Conservation (phyloP, 2,797 vertebrate genomes). For the Okamejei kenojei region DNA sequence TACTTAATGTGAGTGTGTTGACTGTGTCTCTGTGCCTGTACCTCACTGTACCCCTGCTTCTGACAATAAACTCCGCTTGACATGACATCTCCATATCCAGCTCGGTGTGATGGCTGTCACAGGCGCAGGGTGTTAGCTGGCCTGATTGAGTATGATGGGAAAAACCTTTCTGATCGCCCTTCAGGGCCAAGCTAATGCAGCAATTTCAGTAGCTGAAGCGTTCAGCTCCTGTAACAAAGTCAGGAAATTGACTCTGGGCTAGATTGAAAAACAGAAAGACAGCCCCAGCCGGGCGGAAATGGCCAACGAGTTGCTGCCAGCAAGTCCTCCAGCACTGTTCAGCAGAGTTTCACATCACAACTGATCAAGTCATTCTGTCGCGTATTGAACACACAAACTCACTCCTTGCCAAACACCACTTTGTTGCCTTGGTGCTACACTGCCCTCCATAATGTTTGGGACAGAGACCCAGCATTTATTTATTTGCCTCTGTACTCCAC, state of each 20-base stretch:
- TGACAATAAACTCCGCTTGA: constrained; percentile 38
- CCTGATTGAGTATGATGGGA: neutral
- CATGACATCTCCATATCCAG: neutral
- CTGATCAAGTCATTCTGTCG: neutral
- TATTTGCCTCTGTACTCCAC: too few species aligned
- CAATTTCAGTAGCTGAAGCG: constrained; percentile 3
- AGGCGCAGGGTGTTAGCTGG: neutral
- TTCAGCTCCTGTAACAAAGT: neutral
- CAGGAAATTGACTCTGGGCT: neutral
- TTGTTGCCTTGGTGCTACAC: neutral
- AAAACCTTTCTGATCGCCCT: neutral
- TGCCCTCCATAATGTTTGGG: too few species aligned
- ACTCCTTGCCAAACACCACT: neutral
- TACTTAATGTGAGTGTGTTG: too few species aligned
- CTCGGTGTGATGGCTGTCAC: neutral
- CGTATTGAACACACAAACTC: neutral
- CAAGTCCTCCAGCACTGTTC: neutral
- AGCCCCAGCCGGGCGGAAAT: neutral
- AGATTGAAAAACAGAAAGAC: neutral
- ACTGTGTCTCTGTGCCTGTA: too few species aligned
- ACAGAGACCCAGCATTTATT: too few species aligned
- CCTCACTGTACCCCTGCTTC: too few species aligned
- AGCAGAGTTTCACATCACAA: neutral
- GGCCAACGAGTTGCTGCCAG: neutral
- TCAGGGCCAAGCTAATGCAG: neutral